Conservation (phyloP, 2,888 invertebrate genomes). For the Mythimna lalbum region DNA sequence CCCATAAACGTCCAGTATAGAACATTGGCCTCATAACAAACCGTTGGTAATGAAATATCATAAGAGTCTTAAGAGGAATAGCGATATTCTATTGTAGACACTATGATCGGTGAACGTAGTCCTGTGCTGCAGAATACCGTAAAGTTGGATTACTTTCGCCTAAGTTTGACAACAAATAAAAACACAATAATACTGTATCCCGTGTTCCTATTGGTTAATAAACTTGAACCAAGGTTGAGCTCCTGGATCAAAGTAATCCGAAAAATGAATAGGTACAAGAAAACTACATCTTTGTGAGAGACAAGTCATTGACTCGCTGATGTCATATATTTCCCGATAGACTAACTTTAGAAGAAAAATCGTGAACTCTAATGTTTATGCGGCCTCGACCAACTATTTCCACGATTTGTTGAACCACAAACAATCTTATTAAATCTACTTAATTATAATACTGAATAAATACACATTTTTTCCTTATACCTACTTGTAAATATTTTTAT, state of each 20-base stretch:
- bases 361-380: constrained; percentile 5
- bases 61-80: constrained; percentile 7
- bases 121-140: no score
- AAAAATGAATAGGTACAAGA: background rate
- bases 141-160: no score
- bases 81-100: constrained; percentile 10
- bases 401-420: constrained; percentile 3
- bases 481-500: constrained; percentile 13
- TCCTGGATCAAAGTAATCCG: no score
- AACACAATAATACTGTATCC: no score
- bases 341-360: background rate
- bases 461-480: constrained; percentile 40
- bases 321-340: constrained; percentile 13
- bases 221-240: no score
- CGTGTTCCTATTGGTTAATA: no score
- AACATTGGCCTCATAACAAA: constrained; percentile 58
- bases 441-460: constrained; percentile 21
- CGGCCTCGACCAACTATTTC: background rate
- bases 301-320: constrained; percentile 3
- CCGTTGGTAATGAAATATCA: constrained; percentile 37
- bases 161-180: no score
- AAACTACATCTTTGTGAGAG: constrained; percentile 1
- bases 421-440: constrained; percentile 14
- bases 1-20: constrained; percentile 39
- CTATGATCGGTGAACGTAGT: no score